These are phyloP conservation scores for Chiropotes sagulatus DNA, from an alignment of 2,797 vertebrate genomes.

Conservation along the genomic window DNA sequence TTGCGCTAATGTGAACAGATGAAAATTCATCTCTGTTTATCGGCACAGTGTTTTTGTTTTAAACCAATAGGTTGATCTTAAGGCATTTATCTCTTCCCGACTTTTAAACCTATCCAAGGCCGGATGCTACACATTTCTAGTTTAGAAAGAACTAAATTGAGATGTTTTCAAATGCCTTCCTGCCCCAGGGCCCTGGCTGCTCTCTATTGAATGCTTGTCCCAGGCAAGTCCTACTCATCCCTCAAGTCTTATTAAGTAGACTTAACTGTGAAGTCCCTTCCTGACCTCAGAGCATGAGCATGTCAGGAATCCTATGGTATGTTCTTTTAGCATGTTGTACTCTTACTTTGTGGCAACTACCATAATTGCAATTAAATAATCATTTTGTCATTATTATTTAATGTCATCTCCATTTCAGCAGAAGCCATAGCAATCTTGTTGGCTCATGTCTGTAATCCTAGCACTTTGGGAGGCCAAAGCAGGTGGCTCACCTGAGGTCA, in stretches of 20 bases:
- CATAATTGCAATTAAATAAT: fast-evolving
- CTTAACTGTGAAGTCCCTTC: background rate
- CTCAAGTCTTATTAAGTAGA: background rate
- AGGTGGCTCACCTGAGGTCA: background rate
- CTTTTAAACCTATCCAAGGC: background rate
- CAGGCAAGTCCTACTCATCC: background rate
- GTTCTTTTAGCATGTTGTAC: no score
- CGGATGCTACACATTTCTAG: background rate
- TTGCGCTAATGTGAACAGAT: background rate
- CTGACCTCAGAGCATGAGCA: fast-evolving
- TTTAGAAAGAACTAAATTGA: background rate
- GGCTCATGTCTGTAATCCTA: background rate
- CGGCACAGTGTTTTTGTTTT: background rate
- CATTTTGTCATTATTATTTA: background rate
- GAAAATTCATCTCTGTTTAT: background rate
- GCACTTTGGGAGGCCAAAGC: background rate
- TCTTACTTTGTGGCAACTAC: background rate
- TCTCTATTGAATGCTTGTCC: background rate
- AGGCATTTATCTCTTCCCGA: background rate
- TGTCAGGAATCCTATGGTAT: fast-evolving
- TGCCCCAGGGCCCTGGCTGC: background rate
- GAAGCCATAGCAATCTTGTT: background rate
- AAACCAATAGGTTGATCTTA: background rate
- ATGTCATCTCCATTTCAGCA: background rate
- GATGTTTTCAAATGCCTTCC: background rate